Conservation (phyloP, 1,140 invertebrate species). For the Musca vetustissima region DNA sequence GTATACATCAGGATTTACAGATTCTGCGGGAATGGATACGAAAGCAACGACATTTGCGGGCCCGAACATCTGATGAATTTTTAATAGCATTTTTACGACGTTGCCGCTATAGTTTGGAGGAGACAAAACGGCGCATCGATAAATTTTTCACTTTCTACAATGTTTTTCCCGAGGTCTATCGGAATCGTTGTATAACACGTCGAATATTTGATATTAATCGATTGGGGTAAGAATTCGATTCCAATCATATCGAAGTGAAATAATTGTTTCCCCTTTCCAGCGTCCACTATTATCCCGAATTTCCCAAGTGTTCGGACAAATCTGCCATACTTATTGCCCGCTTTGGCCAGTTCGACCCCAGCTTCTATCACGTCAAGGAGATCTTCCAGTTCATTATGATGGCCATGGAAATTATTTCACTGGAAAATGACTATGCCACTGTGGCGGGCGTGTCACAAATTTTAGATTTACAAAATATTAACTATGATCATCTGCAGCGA, state of each 20-base stretch:
- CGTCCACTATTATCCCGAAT: slow-evolving; percentile 43
- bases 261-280: no score
- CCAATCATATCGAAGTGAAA: neutral
- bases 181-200: slow-evolving; percentile 49
- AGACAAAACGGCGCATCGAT: slow-evolving; percentile 63
- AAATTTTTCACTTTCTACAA: slow-evolving; percentile 64
- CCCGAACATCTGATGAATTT: slow-evolving; percentile 61
- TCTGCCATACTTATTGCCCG: slow-evolving; percentile 58
- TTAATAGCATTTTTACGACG: slow-evolving; percentile 65
- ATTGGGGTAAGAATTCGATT: slow-evolving; percentile 54
- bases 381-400: slow-evolving; percentile 55
- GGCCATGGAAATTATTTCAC: slow-evolving; percentile 55
- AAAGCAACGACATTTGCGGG: slow-evolving; percentile 63
- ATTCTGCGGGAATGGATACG: slow-evolving; percentile 66
- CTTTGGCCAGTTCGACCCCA: slow-evolving; percentile 57
- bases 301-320: slow-evolving; percentile 54
- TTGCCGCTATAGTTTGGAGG: slow-evolving; percentile 68
- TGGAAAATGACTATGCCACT: slow-evolving; percentile 55
- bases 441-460: slow-evolving; percentile 56
- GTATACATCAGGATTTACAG: slow-evolving; percentile 62
- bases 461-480: slow-evolving; percentile 56
- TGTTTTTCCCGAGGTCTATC: slow-evolving; percentile 62
- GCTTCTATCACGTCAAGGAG: slow-evolving; percentile 53
- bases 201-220: slow-evolving; percentile 57
- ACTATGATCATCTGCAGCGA: slow-evolving; percentile 56